Conservation (phyloP, 2,113 vertebrate genomes). For the Oriolus oriolus region DNA sequence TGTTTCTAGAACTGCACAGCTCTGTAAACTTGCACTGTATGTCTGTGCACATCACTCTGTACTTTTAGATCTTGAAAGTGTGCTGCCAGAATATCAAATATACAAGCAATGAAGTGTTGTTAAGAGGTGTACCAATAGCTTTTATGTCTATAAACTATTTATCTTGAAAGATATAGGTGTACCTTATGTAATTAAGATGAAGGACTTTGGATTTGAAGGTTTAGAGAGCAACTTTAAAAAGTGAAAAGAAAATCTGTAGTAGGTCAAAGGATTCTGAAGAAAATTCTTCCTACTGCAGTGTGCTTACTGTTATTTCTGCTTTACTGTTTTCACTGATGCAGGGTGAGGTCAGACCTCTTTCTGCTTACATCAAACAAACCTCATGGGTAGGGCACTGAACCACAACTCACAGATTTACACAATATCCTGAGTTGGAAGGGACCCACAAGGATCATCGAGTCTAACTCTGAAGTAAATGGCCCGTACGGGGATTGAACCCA, state of each 20-base stretch:
- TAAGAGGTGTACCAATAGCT: background rate
- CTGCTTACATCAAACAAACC: background rate
- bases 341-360: background rate
- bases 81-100: background rate
- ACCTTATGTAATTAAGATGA: background rate
- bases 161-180: background rate
- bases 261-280: background rate
- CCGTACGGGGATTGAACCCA: rapidly evolving
- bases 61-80: background rate
- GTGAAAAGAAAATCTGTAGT: background rate
- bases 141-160: background rate
- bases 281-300: background rate
- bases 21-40: background rate
- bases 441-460: background rate
- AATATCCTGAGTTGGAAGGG: background rate
- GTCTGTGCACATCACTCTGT: background rate
- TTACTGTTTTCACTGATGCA: background rate
- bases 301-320: background rate
- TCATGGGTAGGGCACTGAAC: background rate
- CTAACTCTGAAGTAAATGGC: background rate
- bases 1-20: background rate
- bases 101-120: background rate
- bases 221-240: background rate
- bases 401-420: background rate
- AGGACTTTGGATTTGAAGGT: background rate